These are phyloP conservation scores for Sceloporus tristichus DNA, from an alignment of 2,113 vertebrate genomes.

Conservation along the genomic window DNA sequence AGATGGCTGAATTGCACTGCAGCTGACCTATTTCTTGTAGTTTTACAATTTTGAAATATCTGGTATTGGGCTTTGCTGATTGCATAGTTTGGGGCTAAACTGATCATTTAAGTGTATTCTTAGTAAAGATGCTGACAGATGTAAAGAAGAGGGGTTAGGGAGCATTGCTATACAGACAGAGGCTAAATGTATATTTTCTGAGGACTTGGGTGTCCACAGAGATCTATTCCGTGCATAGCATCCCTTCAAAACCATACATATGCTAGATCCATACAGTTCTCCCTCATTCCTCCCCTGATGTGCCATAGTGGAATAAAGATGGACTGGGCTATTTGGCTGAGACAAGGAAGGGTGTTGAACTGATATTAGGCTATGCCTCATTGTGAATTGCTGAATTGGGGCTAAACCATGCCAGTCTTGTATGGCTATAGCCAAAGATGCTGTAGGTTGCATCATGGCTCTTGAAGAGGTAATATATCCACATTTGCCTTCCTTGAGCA, in stretches of 20 bases:
- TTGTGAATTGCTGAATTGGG: not conserved
- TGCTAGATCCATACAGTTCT: not conserved
- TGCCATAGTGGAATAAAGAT: not conserved
- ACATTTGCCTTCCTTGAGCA: not conserved
- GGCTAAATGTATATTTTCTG: not conserved
- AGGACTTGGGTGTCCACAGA: not conserved
- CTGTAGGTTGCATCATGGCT: not conserved
- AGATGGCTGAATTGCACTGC: not conserved
- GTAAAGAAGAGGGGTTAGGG: not conserved
- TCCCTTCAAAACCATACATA: not conserved
- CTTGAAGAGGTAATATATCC: not conserved
- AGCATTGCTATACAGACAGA: not conserved
- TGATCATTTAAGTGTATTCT: not conserved
- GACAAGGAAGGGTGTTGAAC: not conserved
- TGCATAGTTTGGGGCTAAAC: not conserved
- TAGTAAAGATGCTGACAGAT: not conserved
- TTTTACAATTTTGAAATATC: not conserved
- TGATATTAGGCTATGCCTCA: not conserved
- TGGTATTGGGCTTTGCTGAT: not conserved
- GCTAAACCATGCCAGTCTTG: not conserved
- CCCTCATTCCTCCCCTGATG: not conserved
- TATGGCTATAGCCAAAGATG: not conserved
- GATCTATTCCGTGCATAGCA: not conserved
- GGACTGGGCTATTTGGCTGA: not conserved
- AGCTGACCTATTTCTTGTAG: not conserved